Evolutionary conservation across 2,888 invertebrate species (phyloP), one percentile per base, ranked within the genome.

Genomic region (Proisotoma minuta): DNA sequence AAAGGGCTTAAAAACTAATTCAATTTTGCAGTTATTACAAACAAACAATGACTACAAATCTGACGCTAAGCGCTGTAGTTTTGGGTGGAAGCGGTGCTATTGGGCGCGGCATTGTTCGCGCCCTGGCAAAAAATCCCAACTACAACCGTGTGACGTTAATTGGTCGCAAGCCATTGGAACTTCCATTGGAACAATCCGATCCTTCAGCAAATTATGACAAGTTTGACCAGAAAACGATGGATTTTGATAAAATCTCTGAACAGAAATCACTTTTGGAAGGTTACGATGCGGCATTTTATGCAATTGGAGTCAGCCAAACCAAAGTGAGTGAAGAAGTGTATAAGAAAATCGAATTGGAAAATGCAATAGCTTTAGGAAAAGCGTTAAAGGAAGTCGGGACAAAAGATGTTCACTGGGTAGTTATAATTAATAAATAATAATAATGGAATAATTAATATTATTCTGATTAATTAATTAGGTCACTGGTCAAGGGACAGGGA

Each of bases 31-130:
- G n/a, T n/a, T n/a, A n/a, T n/a, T n/a, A n/a, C n/a, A n/a, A n/a
- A n/a, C n/a, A n/a, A n/a, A n/a, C n/a, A n/a, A n/a, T n/a, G n/a
- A n/a, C n/a, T n/a, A n/a, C n/a, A n/a, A n/a, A n/a, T n/a, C n/a
- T n/a, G n/a, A n/a, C n/a, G n/a, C n/a, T n/a, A n/a, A n/a, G n/a
- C n/a, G 80, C 80, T 0, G 78, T 81, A 66, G 76, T 81, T 12
- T 68, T 81, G 3, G 81, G 81, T 5, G 79, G 77, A 59, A 79
- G 80, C 2, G 82, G 82, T 26, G 81, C 78, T 65, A 76, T 78
- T 10, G 82, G 82, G 1, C 78, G 77, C 68, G 77, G 75, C 27
- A 66, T 82, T 15, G 76, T 81, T 2, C 76, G 78, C 34, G 76
- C 77, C 39, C 73, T 81, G 15, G 73, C 77, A 2, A 71, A 74